Conservation (phyloP, 2,888 invertebrate genomes). For the Dicyrtoma fusca region DNA sequence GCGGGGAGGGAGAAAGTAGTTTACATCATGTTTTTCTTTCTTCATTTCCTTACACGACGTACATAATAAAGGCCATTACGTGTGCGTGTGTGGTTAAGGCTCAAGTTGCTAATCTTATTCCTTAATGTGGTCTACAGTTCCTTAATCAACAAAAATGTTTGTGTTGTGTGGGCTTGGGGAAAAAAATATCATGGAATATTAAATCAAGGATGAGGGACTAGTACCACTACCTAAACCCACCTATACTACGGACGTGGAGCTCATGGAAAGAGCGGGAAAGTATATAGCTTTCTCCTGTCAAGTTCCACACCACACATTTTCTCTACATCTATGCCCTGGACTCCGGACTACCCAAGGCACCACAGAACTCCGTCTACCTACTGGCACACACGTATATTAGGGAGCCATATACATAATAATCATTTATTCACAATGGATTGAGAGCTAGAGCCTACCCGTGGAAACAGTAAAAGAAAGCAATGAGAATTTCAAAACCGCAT, state of each 20-base stretch:
- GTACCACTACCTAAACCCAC: background rate
- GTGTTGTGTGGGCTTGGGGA: constrained; percentile 9
- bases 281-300: background rate
- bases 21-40: background rate
- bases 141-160: constrained; percentile 33
- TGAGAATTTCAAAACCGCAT: constrained; percentile 32
- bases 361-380: too few relatives aligned
- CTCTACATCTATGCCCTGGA: too few relatives aligned
- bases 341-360: too few relatives aligned
- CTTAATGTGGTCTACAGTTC: constrained; percentile 25
- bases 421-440: constrained; percentile 16
- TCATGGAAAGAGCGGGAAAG: background rate
- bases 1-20: background rate
- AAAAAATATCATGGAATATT: constrained; percentile 12
- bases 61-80: background rate
- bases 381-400: too few relatives aligned
- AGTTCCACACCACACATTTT: too few relatives aligned
- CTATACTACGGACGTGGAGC: background rate
- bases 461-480: constrained; percentile 24
- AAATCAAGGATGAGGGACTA: constrained; percentile 5
- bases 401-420: constrained; percentile 1
- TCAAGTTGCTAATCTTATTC: constrained; percentile 25
- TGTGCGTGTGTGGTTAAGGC: constrained; percentile 24
- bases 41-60: background rate
- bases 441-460: background rate